Evolutionary conservation across 2,113 vertebrate genomes (phyloP).

Genomic region (Oriolus oriolus): DNA sequence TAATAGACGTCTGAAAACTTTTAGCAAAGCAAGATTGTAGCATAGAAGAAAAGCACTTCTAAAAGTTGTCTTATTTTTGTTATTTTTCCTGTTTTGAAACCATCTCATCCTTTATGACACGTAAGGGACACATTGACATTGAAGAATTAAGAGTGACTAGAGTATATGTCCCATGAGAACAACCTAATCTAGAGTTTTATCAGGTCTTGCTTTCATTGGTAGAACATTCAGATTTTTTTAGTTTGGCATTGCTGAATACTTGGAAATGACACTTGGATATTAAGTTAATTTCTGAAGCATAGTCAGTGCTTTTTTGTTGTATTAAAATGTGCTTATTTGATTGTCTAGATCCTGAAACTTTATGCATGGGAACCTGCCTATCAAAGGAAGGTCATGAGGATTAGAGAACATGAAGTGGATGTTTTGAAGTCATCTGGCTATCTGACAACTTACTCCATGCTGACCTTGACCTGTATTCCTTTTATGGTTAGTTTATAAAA

Average conservation of each 20-base stretch:
- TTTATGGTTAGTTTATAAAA: constrained; percentile 60
- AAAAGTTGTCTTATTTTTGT: background rate
- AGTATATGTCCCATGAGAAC: background rate
- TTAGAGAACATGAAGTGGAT: constrained; percentile 64
- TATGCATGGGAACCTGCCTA: constrained; percentile 69
- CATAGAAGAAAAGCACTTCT: background rate
- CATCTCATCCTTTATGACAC: background rate
- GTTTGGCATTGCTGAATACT: background rate
- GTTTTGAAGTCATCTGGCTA: constrained; percentile 64
- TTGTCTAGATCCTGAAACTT: constrained; percentile 66
- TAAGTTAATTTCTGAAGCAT: background rate
- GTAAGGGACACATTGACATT: background rate
- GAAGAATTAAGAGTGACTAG: background rate
- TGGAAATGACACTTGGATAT: background rate
- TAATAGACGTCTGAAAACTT: background rate
- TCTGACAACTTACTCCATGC: constrained; percentile 65
- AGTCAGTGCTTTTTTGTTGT: background rate
- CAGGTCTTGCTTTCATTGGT: background rate
- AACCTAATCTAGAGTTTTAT: background rate
- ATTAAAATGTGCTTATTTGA: background rate
- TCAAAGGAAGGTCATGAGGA: constrained; percentile 59
- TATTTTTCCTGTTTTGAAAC: background rate
- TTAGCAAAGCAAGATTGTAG: background rate
- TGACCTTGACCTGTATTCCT: constrained; percentile 65
- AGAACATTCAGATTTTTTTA: background rate